Conservation (phyloP, 2,888 invertebrate species). For the Alentia gelatinosa region DNA sequence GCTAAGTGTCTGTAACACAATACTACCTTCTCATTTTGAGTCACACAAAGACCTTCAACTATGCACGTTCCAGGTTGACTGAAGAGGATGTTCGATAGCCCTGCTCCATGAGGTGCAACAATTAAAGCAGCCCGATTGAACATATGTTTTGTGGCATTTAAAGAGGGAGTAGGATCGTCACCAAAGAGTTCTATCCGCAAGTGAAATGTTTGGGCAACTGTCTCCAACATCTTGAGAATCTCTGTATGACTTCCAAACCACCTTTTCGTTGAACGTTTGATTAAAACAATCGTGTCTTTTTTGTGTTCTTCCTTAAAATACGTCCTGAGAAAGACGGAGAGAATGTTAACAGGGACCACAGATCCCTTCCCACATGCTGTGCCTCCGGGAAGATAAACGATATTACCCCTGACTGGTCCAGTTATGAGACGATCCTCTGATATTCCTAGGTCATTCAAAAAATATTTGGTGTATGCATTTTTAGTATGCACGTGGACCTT, state of each 20-base stretch:
- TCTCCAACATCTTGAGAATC: background rate
- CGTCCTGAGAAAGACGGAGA: background rate
- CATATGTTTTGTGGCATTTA: background rate
- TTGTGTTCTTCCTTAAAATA: background rate
- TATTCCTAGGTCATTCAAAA: conserved; percentile 13
- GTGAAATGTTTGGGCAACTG: background rate
- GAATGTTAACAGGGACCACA: background rate
- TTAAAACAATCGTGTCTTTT: conserved; percentile 8
- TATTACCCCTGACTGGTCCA: background rate
- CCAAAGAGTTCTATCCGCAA: background rate
- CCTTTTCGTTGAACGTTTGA: conserved; percentile 14
- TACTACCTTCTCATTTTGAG: background rate
- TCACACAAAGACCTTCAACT: conserved; percentile 8
- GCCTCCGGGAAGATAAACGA: conserved; percentile 25
- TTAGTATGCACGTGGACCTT: conserved; percentile 30
- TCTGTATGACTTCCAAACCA: background rate
- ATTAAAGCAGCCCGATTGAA: background rate
- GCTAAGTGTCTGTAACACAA: conserved; percentile 20
- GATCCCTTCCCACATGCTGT: background rate
- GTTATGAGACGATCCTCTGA: background rate
- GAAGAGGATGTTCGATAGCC: background rate
- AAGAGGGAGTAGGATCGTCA: background rate
- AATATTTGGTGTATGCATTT: background rate
- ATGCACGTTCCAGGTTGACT: conserved; percentile 14
- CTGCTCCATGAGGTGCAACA: conserved; percentile 31